These are phyloP conservation scores for Emydocephalus ijimae DNA, from an alignment of 2,113 vertebrate species.

Conservation along the genomic window DNA sequence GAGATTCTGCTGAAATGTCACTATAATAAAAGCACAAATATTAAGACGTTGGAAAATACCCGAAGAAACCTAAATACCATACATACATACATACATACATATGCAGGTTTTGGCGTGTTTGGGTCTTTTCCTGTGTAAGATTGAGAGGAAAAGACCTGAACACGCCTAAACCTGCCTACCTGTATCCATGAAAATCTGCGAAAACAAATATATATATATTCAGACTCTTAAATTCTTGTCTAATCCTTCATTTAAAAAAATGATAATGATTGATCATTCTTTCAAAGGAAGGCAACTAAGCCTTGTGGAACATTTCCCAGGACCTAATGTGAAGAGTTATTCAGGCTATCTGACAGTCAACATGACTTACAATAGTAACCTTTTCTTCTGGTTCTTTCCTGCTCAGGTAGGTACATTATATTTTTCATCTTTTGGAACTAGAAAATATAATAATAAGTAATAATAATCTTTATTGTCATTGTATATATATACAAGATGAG, in stretches of 20 bases:
- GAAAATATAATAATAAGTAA: background rate
- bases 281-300: conserved; percentile 65
- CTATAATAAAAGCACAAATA: too few relatives aligned
- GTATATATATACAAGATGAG: too few relatives aligned
- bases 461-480: too few relatives aligned
- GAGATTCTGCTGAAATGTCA: too few relatives aligned
- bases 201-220: background rate
- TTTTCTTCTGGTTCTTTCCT: conserved; percentile 88
- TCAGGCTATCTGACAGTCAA: conserved; percentile 80
- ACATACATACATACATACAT: too few relatives aligned
- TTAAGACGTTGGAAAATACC: too few relatives aligned
- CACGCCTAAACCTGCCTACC: too few relatives aligned
- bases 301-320: conserved; percentile 70
- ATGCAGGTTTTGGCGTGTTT: too few relatives aligned
- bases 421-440: background rate
- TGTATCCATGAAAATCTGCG: too few relatives aligned
- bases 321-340: conserved; percentile 73
- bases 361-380: conserved; percentile 81
- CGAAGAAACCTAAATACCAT: too few relatives aligned
- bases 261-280: conserved; percentile 33
- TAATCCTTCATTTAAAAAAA: background rate
- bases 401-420: conserved; percentile 68
- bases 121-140: too few relatives aligned
- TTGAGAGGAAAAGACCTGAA: too few relatives aligned
- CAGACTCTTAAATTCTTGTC: background rate